Percentiles rank a stretch among this genome's conserved stretches.
Conservation (phyloP, 2,888 invertebrate species). For the Drosophila diplacantha region DNA sequence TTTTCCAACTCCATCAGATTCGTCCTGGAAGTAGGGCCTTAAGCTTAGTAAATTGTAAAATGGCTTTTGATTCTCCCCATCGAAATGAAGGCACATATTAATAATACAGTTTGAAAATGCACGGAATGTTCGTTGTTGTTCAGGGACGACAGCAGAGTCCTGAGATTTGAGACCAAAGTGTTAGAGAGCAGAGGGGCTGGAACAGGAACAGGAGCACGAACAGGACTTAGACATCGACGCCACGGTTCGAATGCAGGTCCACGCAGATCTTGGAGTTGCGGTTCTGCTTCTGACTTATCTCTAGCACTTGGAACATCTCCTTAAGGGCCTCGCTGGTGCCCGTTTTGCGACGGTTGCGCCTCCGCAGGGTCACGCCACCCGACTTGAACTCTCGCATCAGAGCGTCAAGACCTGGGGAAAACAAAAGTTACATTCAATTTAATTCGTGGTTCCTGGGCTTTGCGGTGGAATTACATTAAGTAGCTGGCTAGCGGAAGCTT, state of each 20-base stretch:
- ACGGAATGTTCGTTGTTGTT: slow-evolving; percentile 63
- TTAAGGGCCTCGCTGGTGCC: slow-evolving; percentile 76
- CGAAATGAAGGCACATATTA: slow-evolving; percentile 38
- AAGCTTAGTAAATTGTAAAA: slow-evolving; percentile 28
- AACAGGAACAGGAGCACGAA: slow-evolving; percentile 1
- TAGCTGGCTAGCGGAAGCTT: slow-evolving; percentile 25
- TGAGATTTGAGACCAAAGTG: slow-evolving; percentile 55
- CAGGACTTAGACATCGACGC: slow-evolving; percentile 19
- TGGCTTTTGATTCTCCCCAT: slow-evolving; percentile 31
- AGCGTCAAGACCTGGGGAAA: slow-evolving; percentile 77
- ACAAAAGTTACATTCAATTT: slow-evolving; percentile 3
- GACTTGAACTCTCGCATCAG: slow-evolving; percentile 77
- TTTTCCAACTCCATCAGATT: not conserved
- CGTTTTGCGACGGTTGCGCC: slow-evolving; percentile 76
- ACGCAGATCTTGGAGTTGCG: slow-evolving; percentile 76
- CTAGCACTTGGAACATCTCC: slow-evolving; percentile 78
- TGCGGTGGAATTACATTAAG: slow-evolving; percentile 9
- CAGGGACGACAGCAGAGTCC: slow-evolving; percentile 32
- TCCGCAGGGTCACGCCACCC: slow-evolving; percentile 76
- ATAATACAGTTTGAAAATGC: slow-evolving; percentile 53
- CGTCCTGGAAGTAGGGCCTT: slow-evolving; percentile 4
- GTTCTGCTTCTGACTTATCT: slow-evolving; percentile 77
- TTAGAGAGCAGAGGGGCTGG: slow-evolving; percentile 6
- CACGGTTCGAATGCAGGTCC: slow-evolving; percentile 60
- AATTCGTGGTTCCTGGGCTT: not conserved